Evolutionary conservation across 2,113 vertebrate species (phyloP), one percentile per base, ranked within the genome.

Genomic region (Anoura caudifer): DNA sequence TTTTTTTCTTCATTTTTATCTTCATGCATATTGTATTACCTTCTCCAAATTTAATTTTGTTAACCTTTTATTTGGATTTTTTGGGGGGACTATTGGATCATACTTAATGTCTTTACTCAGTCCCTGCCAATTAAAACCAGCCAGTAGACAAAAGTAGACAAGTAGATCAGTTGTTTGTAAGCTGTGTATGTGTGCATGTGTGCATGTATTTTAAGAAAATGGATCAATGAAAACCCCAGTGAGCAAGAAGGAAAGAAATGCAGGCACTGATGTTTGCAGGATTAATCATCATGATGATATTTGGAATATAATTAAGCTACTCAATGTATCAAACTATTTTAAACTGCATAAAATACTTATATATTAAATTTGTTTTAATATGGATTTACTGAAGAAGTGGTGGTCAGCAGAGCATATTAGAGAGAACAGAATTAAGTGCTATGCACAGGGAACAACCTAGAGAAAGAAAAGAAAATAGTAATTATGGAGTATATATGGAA

Each of bases 21-120:
- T 92, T 86, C 45, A 79, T 69, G 79, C 87, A 54, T 41, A 7
- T 61, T 20, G 50, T 50, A 52, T 54, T 92, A 84, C 80, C 41
- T 87, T 95, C 22, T 91, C 47, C 36, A 80, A 82, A 92, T 93
- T 36, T 65, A 43, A 91, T 86, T 93, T 97, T 83, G 65, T 59
- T 75, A 69, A 73, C 1, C 8, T 65, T 93, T 95, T 67, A 61
- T 50, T 91, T 94, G 65, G 4, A 54, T 84, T 91, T 92, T 87
- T 50, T 70, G 77, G 65, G 84, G 33, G 20, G 36, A 77, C 52
- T 43, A 52, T 28, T 94, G 13, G 41, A 41, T 80, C 31, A 52
- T 81, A 94, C 28, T 65, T 81, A 92, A 73, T 82, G 63, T 73
- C 56, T 69, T 86, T 77, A 92, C 31, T 89, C n/a, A 45, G 13